phyloP scores from a whole-genome alignment of 2,797 vertebrate species.

The Mareca penelope region DNA sequence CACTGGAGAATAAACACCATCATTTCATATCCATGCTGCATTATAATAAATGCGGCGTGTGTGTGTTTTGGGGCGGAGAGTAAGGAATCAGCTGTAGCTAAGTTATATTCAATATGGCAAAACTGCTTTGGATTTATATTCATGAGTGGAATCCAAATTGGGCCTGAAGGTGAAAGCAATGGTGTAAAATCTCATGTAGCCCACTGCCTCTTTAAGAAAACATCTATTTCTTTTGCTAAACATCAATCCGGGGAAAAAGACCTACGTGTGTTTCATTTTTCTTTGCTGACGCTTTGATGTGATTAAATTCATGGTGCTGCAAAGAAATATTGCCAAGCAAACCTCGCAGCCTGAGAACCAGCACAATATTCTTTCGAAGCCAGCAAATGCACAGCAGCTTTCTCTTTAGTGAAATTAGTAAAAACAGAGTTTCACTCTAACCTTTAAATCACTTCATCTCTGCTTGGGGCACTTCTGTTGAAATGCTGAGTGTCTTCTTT shows the following conservation, averaged over 20 bases:
- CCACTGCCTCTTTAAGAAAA: background rate
- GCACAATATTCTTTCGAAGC: background rate
- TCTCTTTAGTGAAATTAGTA: background rate
- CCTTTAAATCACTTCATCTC: background rate
- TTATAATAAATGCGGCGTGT: background rate
- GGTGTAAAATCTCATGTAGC: background rate
- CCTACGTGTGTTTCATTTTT: conserved; percentile 9
- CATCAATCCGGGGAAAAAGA: background rate
- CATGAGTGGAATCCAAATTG: background rate
- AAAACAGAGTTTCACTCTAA: background rate
- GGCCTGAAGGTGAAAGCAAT: background rate
- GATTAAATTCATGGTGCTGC: conserved; percentile 31
- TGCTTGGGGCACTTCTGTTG: background rate
- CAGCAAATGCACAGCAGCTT: background rate
- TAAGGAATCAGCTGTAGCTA: background rate
- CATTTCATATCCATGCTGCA: fast-evolving
- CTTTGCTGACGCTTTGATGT: conserved; percentile 35
- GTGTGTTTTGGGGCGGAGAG: too few species aligned
- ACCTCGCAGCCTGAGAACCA: background rate
- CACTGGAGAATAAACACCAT: background rate
- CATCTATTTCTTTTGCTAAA: background rate
- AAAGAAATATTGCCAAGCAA: conserved; percentile 12
- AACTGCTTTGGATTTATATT: background rate
- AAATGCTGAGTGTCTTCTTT: background rate
- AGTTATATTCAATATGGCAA: background rate